These are phyloP conservation scores for Ochotona curzoniae DNA, from an alignment of 2,113 vertebrate genomes.

Conservation along the genomic window DNA sequence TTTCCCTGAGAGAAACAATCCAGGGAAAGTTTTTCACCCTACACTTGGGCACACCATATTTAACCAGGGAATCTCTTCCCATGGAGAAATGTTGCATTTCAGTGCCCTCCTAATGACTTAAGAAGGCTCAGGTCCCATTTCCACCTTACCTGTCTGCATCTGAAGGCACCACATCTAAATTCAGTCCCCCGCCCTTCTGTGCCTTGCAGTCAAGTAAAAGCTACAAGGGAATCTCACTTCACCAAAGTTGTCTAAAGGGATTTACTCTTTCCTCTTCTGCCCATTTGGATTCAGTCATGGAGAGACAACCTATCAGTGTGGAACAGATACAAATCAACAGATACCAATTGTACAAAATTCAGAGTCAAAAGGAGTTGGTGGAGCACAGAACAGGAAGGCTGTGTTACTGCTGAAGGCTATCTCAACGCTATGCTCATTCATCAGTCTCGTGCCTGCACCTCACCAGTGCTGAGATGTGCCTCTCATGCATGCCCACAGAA, in stretches of 20 bases:
- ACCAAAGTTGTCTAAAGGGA: not conserved
- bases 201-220: not conserved
- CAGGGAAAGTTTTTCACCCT: not conserved
- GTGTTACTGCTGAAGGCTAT: not conserved
- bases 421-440: no score
- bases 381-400: not conserved
- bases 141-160: no score
- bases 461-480: not conserved
- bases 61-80: not conserved
- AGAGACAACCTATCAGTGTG: not conserved
- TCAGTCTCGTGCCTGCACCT: not conserved
- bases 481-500: fast-evolving
- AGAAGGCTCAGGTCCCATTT: not conserved
- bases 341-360: not conserved
- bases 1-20: not conserved
- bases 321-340: conserved; percentile 12
- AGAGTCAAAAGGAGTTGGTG: not conserved
- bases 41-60: not conserved
- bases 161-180: not conserved
- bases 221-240: not conserved
- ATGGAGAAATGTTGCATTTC: not conserved
- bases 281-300: not conserved
- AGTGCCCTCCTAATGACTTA: not conserved
- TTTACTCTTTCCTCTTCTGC: not conserved
- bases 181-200: fast-evolving